A percentile compares a stretch with the other conserved stretches of the same genome.
Conservation (phyloP, 2,888 invertebrate genomes). For the Dichetophora obliterata region DNA sequence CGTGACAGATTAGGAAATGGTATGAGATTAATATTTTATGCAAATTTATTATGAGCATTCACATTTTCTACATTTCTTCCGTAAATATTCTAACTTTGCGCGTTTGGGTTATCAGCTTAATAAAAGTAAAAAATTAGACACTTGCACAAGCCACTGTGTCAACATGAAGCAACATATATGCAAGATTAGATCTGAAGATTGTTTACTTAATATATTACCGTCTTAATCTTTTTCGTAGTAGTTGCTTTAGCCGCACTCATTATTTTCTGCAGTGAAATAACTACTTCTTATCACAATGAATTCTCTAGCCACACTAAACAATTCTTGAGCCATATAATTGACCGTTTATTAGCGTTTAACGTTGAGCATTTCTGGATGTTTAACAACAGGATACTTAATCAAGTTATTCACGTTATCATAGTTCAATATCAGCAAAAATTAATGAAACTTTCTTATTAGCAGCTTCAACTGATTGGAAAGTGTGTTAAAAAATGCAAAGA, state of each 20-base stretch:
- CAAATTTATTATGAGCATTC: no score
- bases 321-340: neutral
- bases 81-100: neutral
- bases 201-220: slow-evolving; percentile 31
- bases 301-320: slow-evolving; percentile 5
- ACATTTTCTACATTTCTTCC: no score
- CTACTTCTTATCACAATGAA: neutral
- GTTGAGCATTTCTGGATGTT: neutral
- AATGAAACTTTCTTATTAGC: neutral
- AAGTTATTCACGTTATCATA: neutral
- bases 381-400: neutral
- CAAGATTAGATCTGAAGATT: neutral
- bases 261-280: neutral
- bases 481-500: neutral
- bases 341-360: neutral
- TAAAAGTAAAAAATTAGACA: neutral
- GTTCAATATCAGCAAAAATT: neutral
- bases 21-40: no score
- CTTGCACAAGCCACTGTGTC: slow-evolving; percentile 7
- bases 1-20: no score
- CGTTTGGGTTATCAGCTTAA: neutral
- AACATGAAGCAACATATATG: neutral
- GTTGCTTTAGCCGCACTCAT: slow-evolving; percentile 33
- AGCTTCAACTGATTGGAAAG: neutral
- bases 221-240: slow-evolving; percentile 33